Conservation (phyloP, 2,797 vertebrate species). For the Moxostoma hubbsi region DNA sequence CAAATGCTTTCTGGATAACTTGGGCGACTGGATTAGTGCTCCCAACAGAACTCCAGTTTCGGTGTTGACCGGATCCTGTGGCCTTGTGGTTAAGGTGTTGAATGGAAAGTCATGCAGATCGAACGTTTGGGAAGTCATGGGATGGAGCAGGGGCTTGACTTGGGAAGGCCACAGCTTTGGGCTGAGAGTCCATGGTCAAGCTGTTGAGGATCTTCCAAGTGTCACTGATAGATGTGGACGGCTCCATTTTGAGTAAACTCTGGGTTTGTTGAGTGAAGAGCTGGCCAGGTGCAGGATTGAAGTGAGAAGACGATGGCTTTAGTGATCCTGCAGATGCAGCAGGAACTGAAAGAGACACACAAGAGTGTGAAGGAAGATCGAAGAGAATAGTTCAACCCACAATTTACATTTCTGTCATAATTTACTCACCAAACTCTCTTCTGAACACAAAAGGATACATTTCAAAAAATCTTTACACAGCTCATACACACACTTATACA, state of each 20-base stretch:
- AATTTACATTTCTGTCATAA: too few species aligned
- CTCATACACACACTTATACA: too few species aligned
- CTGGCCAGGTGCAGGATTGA: slow-evolving; percentile 57
- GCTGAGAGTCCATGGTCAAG: too few species aligned
- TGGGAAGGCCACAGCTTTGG: slow-evolving; percentile 55
- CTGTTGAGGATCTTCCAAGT: too few species aligned
- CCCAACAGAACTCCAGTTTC: neutral
- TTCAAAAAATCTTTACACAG: too few species aligned
- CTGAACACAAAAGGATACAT: too few species aligned
- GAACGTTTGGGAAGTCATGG: slow-evolving; percentile 70
- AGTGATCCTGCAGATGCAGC: neutral
- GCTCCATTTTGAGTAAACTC: too few species aligned
- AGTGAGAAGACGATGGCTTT: slow-evolving; percentile 54
- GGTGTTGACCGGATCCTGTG: neutral
- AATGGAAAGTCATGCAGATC: slow-evolving; percentile 75
- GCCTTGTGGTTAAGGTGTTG: slow-evolving; percentile 37
- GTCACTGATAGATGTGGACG: too few species aligned
- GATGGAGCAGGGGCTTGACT: slow-evolving; percentile 19
- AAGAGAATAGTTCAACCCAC: too few species aligned
- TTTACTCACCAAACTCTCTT: too few species aligned
- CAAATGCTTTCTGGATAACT: slow-evolving; percentile 55
- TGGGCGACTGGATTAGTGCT: neutral
- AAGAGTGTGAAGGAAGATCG: neutral
- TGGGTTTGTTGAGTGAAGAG: slow-evolving; percentile 65
- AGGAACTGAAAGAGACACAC: slow-evolving; percentile 45